Percentiles rank a stretch among this genome's conserved stretches.
These are phyloP conservation scores for Galerucella nymphaeae DNA, from an alignment of 2,888 invertebrate genomes.

Conservation along the genomic window DNA sequence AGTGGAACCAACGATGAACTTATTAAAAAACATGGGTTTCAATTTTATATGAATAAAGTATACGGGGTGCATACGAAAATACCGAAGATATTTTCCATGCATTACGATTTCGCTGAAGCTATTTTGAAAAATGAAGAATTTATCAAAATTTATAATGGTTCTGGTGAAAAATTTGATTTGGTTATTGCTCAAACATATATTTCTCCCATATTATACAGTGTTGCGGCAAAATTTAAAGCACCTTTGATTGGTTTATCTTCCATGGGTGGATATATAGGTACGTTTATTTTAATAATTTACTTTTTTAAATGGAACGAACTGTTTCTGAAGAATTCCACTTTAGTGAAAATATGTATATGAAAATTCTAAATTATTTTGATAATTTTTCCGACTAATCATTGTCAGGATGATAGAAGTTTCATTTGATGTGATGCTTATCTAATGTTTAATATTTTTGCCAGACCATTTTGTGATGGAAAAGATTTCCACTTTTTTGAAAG, in stretches of 20 bases:
- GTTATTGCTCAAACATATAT: slow-evolving; percentile 54
- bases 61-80: slow-evolving; percentile 48
- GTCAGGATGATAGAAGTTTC: too few relatives aligned
- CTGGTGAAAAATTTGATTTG: slow-evolving; percentile 51
- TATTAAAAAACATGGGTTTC: slow-evolving; percentile 49
- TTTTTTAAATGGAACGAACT: too few relatives aligned
- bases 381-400: too few relatives aligned
- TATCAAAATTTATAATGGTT: slow-evolving; percentile 49
- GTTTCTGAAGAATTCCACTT: too few relatives aligned
- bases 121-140: slow-evolving; percentile 50
- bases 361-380: too few relatives aligned
- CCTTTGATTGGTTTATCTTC: slow-evolving; percentile 54
- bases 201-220: slow-evolving; percentile 50
- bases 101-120: slow-evolving; percentile 48
- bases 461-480: too few relatives aligned
- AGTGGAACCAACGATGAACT: slow-evolving; percentile 47
- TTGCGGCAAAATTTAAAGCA: slow-evolving; percentile 48
- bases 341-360: too few relatives aligned
- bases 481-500: too few relatives aligned
- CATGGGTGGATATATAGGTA: slow-evolving; percentile 51
- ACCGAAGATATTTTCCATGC: slow-evolving; percentile 47
- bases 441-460: too few relatives aligned
- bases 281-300: neutral
- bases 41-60: slow-evolving; percentile 53
- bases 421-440: too few relatives aligned